Evolutionary conservation across 2,888 invertebrate genomes (phyloP).

Genomic region (Cantharis rufa): DNA sequence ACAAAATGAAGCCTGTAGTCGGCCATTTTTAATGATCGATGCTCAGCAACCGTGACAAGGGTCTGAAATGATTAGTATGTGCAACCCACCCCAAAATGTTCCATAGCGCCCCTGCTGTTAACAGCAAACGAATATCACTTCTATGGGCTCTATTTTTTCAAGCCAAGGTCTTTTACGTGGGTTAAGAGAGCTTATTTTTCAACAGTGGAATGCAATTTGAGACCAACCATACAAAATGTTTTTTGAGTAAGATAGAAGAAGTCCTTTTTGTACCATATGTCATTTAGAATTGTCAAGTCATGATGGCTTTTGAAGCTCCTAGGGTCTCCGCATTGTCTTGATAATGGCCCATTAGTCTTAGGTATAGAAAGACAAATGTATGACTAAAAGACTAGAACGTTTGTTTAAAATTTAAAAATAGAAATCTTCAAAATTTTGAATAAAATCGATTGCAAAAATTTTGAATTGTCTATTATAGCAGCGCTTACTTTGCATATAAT

Average conservation of each 20-base stretch:
- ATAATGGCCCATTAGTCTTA: constrained; percentile 12
- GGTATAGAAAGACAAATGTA: neutral
- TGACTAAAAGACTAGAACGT: neutral
- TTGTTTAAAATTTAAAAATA: neutral
- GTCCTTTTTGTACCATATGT: constrained; percentile 34
- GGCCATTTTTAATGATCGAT: constrained; percentile 49
- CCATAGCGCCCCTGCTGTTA: constrained; percentile 33
- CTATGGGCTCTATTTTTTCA: constrained; percentile 31
- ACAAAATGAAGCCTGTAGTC: constrained; percentile 33
- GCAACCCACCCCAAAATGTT: constrained; percentile 39
- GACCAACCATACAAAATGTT: constrained; percentile 28
- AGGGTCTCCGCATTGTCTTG: constrained; percentile 16
- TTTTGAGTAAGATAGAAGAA: constrained; percentile 19
- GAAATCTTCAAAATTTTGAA: neutral
- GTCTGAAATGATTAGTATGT: constrained; percentile 50
- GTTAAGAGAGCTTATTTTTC: constrained; percentile 36
- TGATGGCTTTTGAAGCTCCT: constrained; percentile 30
- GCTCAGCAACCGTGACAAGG: constrained; percentile 47
- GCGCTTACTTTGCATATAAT: neutral
- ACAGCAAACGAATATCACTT: constrained; percentile 35
- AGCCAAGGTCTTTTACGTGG: constrained; percentile 22
- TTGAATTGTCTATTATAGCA: too few relatives aligned
- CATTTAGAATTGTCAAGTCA: constrained; percentile 37
- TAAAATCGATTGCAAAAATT: too few relatives aligned
- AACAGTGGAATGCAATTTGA: constrained; percentile 37